Base-by-base conservation (phyloP, 35 echinoderm and acorn worm species). In the Eucidaris tribuloides region DNA sequence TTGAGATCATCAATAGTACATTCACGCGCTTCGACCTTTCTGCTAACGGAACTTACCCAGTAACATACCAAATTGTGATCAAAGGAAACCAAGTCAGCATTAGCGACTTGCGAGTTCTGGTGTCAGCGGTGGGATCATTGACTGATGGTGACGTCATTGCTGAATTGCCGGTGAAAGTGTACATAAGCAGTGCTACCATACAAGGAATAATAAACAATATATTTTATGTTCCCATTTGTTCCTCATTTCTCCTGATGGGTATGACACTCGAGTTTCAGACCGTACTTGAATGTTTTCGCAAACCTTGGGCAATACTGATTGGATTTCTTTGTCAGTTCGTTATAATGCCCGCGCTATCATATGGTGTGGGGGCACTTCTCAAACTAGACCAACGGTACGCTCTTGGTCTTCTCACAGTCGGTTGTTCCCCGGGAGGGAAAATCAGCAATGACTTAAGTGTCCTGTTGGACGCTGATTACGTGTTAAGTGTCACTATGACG, bases 401-500 rank as follows among this genome's bases (percentile, higher is more conserved):
- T 55, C 17, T 85, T n/a, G 82, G 82, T 22, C 25, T 85, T 42
- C 28, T 85, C 14, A 45, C 76, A 4, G 42, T 72, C 29, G 82
- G 82, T 3, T 85, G 62, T 43, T 85, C 63, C 37, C 82, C 82
- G 7, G 82, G 82, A 37, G 82, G 82, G 37, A 45, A 66, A 36
- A 45, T 85, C 14, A 85, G 82, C 36, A 85, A 85, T 27, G 55
- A 72, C 24, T 85, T 70, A 24, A 48, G 60, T n/a, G 17, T 85
- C 6, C 64, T 85, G 7, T 37, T 85, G 3, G 82, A 85, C 33
- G 44, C 63, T 85, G 82, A 85, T 23, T 39, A 72, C 3, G 42
- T 48, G 14, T 66, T 85, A 0, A 85, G 82, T 28, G 20, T 85
- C 27, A 85, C 82, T 23, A 85, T 85, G 82, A 85, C 82, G 0